Percentiles rank a stretch among this genome's conserved stretches.
These are phyloP conservation scores for Australoheros scitulus DNA, from an alignment of 2,113 vertebrate genomes.

Conservation along the genomic window DNA sequence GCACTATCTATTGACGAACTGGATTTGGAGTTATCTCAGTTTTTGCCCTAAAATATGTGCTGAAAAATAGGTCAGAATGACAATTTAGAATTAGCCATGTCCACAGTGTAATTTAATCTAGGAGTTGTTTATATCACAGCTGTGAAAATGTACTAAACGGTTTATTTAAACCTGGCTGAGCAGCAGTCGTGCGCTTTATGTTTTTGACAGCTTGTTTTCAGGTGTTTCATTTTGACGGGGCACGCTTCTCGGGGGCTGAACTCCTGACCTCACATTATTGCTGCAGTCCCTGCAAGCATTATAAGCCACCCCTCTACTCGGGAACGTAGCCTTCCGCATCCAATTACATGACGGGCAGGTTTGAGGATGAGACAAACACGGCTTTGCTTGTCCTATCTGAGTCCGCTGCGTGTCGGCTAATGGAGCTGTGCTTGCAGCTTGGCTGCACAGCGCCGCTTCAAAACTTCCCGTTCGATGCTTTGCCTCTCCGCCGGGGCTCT, in stretches of 20 bases:
- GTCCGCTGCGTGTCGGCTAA: constrained; percentile 25
- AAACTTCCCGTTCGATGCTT: not conserved
- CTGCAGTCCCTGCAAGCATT: not conserved
- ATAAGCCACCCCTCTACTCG: not conserved
- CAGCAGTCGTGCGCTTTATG: not conserved
- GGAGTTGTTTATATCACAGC: not conserved
- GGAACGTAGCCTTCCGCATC: constrained; percentile 7
- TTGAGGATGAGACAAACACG: constrained; percentile 20
- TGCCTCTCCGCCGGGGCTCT: not conserved
- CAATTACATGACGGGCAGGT: constrained; percentile 41
- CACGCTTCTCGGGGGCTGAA: not conserved
- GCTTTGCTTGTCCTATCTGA: not conserved
- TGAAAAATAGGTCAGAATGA: not conserved
- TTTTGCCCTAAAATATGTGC: not conserved
- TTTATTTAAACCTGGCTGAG: not conserved
- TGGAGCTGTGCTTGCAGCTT: constrained; percentile 17
- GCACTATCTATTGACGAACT: not conserved
- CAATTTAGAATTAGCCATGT: not conserved
- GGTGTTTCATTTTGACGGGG: not conserved
- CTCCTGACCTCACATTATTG: constrained; percentile 4
- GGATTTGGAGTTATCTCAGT: not conserved
- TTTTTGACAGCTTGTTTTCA: not conserved
- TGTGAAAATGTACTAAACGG: not conserved
- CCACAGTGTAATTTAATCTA: not conserved
- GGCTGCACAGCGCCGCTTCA: not conserved